Percentiles rank a stretch among this genome's conserved stretches.
Conservation (phyloP, 2,888 invertebrate genomes). For the Creontiades dilutus region DNA sequence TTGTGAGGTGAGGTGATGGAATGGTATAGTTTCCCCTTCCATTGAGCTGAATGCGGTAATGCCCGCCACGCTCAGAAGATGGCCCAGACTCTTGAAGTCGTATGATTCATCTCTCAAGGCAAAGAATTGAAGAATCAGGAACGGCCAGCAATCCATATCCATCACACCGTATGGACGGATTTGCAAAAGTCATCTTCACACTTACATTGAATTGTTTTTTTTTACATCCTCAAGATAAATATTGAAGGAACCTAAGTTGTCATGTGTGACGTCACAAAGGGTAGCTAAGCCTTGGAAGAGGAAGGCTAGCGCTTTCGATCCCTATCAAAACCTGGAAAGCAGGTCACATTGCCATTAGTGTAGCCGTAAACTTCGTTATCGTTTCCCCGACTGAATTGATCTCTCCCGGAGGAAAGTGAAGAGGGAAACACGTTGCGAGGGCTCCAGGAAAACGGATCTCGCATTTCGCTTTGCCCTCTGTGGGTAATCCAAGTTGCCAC, state of each 20-base stretch:
- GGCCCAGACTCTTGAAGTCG: too few relatives aligned
- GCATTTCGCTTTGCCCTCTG: slow-evolving; percentile 6
- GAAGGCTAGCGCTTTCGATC: slow-evolving; percentile 19
- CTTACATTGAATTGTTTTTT: too few relatives aligned
- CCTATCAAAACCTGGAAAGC: slow-evolving; percentile 14
- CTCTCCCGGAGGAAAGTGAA: slow-evolving; percentile 1
- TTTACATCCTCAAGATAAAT: too few relatives aligned
- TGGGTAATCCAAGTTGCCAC: background rate
- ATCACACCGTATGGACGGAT: too few relatives aligned
- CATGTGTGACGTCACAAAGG: background rate
- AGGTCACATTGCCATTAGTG: slow-evolving; percentile 25
- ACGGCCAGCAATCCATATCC: too few relatives aligned
- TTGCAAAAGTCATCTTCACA: too few relatives aligned
- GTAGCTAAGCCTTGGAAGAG: background rate
- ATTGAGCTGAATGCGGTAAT: too few relatives aligned
- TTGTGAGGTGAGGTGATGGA: too few relatives aligned
- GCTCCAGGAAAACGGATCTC: slow-evolving; percentile 14
- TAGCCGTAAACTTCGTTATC: slow-evolving; percentile 19
- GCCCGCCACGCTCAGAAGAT: too few relatives aligned
- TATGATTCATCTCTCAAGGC: too few relatives aligned
- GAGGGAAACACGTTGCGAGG: slow-evolving; percentile 25
- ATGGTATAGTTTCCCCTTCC: too few relatives aligned
- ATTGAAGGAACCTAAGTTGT: background rate
- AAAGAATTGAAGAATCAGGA: too few relatives aligned
- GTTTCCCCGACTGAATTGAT: slow-evolving; percentile 19